Evolutionary conservation across 2,888 invertebrate genomes (phyloP), one percentile per base, ranked within the genome.

Genomic region (Hyposoter dolosus): DNA sequence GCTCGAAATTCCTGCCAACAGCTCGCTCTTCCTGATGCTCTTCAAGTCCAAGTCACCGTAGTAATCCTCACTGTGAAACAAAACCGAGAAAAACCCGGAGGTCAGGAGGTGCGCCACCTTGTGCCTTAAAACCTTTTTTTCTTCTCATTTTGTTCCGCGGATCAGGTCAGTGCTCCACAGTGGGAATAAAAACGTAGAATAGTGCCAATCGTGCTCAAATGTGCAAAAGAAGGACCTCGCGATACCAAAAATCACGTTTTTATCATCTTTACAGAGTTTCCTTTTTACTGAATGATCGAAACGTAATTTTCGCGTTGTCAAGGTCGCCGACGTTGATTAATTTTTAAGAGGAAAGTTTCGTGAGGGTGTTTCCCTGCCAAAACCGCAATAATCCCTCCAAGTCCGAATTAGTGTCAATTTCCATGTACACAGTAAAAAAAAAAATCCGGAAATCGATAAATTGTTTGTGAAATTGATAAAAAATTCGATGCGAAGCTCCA

Each of bases 11-110:
- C 98, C 98, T 92, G 97, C 96, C 94, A 98, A 96, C 92, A 98
- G 96, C 95, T 98, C 98, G 95, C 98, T 98, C 96, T 98, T 98
- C 95, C 98, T 97, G 96, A 98, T 98, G 95, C 97, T 96, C 97
- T 98, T 98, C 96, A 98, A 96, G 95, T 98, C 98, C 96, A 98
- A 95, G 95, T 98, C 98, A 91, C 98, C 98, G 94, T 98, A 98
- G 96, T 98, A 98, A 97, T 98, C 98, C 96, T 98, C 98, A 96
- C 98, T 98, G 97, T 96, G 96, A 96, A 94, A 90, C 92, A 92
- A 85, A 93, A 92, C 89, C 90, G 91, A 91, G 89, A 91, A 90
- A 91, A 90, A 89, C 88, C 90, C 90, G 89, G 90, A 79, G 87
- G 90, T 93, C 89, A 92, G 88, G 90, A 90, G 89, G 82, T 83